Evolutionary conservation across 2,888 invertebrate genomes (phyloP), one percentile per base, ranked within the genome.

Genomic region (Octonoba sinensis): DNA sequence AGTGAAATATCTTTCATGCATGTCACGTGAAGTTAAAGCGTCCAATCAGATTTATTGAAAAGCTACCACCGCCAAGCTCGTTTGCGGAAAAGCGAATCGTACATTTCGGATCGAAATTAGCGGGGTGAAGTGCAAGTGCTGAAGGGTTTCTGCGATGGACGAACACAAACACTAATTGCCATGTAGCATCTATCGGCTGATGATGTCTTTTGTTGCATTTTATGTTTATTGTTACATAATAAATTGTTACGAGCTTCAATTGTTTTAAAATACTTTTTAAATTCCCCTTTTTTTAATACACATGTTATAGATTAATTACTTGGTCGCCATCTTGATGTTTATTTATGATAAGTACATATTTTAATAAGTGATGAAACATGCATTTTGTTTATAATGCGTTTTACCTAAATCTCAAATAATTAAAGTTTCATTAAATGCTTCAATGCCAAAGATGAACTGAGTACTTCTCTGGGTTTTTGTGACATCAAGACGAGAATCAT

Each of bases 61-160:
- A 20, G 70, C 60, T 51, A 64, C 74, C 81, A 82, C 81, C 81
- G 81, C 81, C 81, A 82, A 82, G 74, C 74, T 81, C 81, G 81
- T 81, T 82, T 75, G 81, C 74, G 70, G 81, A 74, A 36, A 82
- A 82, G 81, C 81, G 81, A 82, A 82, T 82, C 74, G 81, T 82
- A 82, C 74, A 73, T 73, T 77, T 79, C 67, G 66, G 67, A 71
- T 72, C 71, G 72, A 71, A 79, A 79, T 79, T 79, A 79, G 79
- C 73, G 73, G 72, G 60, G 62, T 46, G 22, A 44, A 69, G 54
- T 59, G 70, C 64, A 44, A 69, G 54, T 59, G 70, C 64, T 18
- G 64, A 67, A 59, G 36, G 44, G 57, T 69, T 67, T 62, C 44
- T 44, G 49, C 69, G n/a, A 18, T 56, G 27, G 22, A 24, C 54